Conservation (phyloP, 2,888 invertebrate genomes). For the Holacanthella duospinosa region DNA sequence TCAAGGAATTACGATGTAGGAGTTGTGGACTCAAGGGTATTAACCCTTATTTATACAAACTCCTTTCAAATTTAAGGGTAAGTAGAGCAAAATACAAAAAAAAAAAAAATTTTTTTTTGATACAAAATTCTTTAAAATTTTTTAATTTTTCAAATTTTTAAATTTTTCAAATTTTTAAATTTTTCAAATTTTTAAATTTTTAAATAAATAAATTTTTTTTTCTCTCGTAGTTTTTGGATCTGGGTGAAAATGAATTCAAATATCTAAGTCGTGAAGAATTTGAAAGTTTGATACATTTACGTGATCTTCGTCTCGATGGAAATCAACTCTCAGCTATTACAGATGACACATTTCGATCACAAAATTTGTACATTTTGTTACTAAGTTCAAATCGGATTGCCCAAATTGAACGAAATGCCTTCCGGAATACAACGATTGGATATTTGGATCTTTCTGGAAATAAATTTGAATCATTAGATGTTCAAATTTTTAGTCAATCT, state of each 20-base stretch:
- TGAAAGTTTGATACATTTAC: conserved; percentile 61
- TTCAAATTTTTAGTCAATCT: conserved; percentile 21
- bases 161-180: not conserved
- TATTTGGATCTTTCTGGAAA: conserved; percentile 67
- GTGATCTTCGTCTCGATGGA: conserved; percentile 60
- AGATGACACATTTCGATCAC: conserved; percentile 36
- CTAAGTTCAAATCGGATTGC: conserved; percentile 63
- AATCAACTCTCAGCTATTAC: conserved; percentile 66
- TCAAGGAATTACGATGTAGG: conserved; percentile 60
- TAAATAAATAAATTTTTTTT: too few species aligned
- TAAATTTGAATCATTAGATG: conserved; percentile 36
- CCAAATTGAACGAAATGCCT: conserved; percentile 61
- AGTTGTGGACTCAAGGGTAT: conserved; percentile 60
- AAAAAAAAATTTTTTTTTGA: too few species aligned
- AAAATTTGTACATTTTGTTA: conserved; percentile 48
- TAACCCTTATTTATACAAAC: conserved; percentile 67
- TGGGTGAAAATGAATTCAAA: conserved; percentile 66
- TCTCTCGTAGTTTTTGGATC: conserved; percentile 50
- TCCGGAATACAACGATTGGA: conserved; percentile 57
- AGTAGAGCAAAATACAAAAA: not conserved
- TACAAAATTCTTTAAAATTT: not conserved
- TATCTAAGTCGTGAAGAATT: conserved; percentile 52
- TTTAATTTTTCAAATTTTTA: too few species aligned
- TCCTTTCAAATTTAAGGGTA: conserved; percentile 59
- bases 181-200: not conserved